Base-by-base conservation (phyloP, 2,113 vertebrate species). In the Corydoras maculifer region DNA sequence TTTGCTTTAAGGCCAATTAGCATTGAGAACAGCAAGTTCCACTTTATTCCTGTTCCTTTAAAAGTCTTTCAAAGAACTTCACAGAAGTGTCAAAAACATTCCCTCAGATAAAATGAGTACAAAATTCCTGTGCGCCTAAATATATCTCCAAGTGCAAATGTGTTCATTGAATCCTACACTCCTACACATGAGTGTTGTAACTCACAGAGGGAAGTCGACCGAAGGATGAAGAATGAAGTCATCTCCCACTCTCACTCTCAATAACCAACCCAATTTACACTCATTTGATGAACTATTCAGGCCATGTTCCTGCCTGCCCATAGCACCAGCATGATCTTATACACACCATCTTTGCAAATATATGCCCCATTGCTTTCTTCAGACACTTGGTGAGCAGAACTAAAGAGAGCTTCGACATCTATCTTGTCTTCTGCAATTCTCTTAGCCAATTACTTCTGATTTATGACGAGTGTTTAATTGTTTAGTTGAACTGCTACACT, bases 241-340 rank as follows among this genome's bases (percentile, higher is more conserved):
- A 57, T 48, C 63, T 66, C 48, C 30, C 54, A 32, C 30, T 51
- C n/a, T 58, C 29, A 9, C 4, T 18, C 10, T 73, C 58, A 65
- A 61, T 61, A 60, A 54, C 14, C 57, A 67, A 61, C 49, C 49
- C 71, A 67, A 73, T 73, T 73, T 60, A 67, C 71, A 73, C 64
- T 73, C 63, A 43, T 73, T 53, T 66, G 10, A 31, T 48, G 6
- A 18, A 48, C 48, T 53, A 51, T 13, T 5, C 48, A 54, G 30
- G 57, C 25, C 55, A 8, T 67, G 71, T 73, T 73, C 25, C 57
- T 73, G 58, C 71, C 58, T 67, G 71, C 71, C 71, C 71, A 53
- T 14, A 59, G 35, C 14, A 50, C 48, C 32, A 10, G 29, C 4
- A 48, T 9, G 48, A 3, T 8, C 14, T 43, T 14, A 48, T 63